These are phyloP conservation scores for Okapia johnstoni DNA, from an alignment of 2,113 vertebrate species.

Conservation along the genomic window DNA sequence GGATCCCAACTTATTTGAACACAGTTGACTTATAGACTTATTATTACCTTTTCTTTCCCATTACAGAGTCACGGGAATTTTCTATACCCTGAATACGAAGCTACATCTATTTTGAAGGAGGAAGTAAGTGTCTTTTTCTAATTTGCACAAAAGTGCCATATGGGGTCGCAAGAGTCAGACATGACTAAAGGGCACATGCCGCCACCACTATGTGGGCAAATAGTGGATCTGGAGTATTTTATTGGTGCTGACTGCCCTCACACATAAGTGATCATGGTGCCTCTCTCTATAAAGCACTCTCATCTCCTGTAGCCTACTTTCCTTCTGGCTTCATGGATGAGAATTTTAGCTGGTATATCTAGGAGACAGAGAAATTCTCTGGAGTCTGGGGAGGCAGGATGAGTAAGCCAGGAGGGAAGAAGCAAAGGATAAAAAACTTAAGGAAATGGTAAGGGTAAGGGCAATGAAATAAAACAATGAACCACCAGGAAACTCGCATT, in stretches of 20 bases:
- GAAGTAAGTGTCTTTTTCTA: neutral
- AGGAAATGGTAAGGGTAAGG: neutral
- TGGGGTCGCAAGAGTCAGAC: fast-evolving
- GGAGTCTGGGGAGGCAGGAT: neutral
- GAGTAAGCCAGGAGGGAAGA: neutral
- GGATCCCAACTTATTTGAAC: neutral
- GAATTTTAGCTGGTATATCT: neutral
- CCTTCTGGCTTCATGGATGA: neutral
- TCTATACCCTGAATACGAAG: neutral
- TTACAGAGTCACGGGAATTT: neutral
- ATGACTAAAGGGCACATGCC: neutral
- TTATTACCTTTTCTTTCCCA: neutral
- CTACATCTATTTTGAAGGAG: neutral
- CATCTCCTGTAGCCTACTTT: too few relatives aligned
- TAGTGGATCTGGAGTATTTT: neutral
- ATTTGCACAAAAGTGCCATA: neutral
- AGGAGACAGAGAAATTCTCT: neutral
- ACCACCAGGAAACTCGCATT: neutral
- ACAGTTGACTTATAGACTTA: neutral
- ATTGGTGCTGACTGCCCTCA: neutral
- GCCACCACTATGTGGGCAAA: fast-evolving
- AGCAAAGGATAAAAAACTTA: neutral
- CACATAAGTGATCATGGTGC: neutral
- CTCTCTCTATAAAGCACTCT: neutral
- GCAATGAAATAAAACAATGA: neutral